These are phyloP conservation scores for Zalophus californianus DNA, from an alignment of 2,797 vertebrate genomes.

Conservation along the genomic window DNA sequence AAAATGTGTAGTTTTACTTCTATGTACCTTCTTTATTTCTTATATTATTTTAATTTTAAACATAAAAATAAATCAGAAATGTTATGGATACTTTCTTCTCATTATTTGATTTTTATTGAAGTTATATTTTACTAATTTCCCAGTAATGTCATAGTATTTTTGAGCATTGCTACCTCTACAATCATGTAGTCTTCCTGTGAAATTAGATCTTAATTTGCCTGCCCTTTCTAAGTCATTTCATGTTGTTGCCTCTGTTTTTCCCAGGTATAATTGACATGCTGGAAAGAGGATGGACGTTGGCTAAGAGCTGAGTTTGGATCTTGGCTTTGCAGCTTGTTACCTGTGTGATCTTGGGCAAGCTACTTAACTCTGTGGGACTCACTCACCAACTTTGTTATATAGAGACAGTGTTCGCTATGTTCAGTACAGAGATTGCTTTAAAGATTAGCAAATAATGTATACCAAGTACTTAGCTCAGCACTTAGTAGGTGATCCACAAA, in stretches of 20 bases:
- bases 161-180: background rate
- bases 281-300: background rate
- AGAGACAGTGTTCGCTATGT: background rate
- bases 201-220: background rate
- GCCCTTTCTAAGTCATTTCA: background rate
- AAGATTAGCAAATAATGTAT: background rate
- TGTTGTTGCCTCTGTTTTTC: background rate
- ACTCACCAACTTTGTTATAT: background rate
- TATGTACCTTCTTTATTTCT: background rate
- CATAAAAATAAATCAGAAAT: background rate
- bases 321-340: background rate
- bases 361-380: background rate
- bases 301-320: background rate
- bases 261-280: background rate
- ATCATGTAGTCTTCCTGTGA: background rate
- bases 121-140: background rate
- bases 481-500: background rate
- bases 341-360: background rate
- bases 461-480: background rate
- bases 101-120: conserved; percentile 1
- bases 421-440: background rate
- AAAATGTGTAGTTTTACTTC: background rate
- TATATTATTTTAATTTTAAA: conserved; percentile 34
- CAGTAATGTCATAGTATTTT: background rate
- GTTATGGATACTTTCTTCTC: background rate